phyloP scores from a whole-genome alignment of 2,797 vertebrate genomes.

The Chaetodon trifasciatus region DNA sequence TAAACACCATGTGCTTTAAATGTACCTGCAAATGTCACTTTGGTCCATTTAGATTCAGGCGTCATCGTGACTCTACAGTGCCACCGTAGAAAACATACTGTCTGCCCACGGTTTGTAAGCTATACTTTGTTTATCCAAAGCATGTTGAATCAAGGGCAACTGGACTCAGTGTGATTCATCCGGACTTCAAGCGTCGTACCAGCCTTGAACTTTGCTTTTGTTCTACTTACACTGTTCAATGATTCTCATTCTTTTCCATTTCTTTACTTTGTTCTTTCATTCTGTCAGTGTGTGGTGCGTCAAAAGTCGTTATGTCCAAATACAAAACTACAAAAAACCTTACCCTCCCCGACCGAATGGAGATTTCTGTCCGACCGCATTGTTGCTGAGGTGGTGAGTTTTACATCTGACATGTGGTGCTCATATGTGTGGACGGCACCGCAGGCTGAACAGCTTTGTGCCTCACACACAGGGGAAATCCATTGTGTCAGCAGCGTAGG shows the following conservation, averaged over 20 bases:
- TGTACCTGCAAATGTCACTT: conserved; percentile 17
- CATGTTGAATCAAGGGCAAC: too few species aligned
- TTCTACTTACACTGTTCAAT: background rate
- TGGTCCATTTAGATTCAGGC: background rate
- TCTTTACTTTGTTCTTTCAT: background rate
- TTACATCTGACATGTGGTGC: conserved; percentile 5
- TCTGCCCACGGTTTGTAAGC: too few species aligned
- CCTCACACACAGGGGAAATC: conserved; percentile 4
- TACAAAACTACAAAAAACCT: background rate
- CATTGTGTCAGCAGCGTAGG: background rate
- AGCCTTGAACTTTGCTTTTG: background rate
- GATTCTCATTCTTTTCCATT: too few species aligned
- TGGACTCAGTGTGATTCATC: background rate
- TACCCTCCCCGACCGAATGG: background rate
- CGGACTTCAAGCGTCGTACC: background rate
- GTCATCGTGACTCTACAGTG: background rate
- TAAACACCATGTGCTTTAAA: conserved; percentile 12
- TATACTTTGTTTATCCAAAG: too few species aligned
- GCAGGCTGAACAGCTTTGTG: conserved; percentile 10
- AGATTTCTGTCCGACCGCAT: background rate
- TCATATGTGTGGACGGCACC: conserved; percentile 1
- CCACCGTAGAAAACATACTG: too few species aligned
- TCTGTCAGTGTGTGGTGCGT: background rate
- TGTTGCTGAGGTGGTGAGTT: background rate
- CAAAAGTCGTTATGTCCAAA: background rate